phyloP scores from a whole-genome alignment of 1,140 invertebrate genomes.

The Thrips palmi region DNA sequence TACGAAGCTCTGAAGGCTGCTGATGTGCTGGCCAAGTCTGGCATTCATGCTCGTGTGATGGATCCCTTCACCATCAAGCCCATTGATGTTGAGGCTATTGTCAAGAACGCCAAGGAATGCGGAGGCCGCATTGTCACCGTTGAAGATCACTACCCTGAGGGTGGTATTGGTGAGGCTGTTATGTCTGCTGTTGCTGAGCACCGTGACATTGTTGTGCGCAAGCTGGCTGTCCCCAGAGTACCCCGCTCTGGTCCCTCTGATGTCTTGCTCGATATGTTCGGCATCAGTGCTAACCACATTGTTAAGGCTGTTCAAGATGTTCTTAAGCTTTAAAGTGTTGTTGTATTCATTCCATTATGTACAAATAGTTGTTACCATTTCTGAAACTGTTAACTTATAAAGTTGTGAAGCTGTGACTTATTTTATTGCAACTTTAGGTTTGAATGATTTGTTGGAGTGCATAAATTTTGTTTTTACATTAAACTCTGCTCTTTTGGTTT shows the following conservation, averaged over 20 bases:
- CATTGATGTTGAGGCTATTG: constrained; percentile 61
- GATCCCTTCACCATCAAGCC: constrained; percentile 96
- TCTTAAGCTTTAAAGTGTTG: constrained; percentile 7
- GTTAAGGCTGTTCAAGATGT: constrained; percentile 38
- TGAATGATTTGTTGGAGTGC: too few species aligned
- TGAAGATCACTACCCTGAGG: constrained; percentile 93
- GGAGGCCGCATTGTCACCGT: constrained; percentile 77
- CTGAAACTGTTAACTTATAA: too few species aligned
- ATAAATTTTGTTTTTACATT: too few species aligned
- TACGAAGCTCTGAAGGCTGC: constrained; percentile 80
- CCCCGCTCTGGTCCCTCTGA: constrained; percentile 80
- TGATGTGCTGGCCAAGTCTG: constrained; percentile 44
- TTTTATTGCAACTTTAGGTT: too few species aligned
- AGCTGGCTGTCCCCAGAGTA: constrained; percentile 65
- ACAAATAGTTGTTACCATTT: too few species aligned
- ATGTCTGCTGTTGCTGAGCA: constrained; percentile 54
- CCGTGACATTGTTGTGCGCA: constrained; percentile 57
- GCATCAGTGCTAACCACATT: constrained; percentile 69
- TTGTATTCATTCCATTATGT: too few species aligned
- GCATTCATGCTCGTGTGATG: constrained; percentile 59
- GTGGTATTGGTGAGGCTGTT: constrained; percentile 93
- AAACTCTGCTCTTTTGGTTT: too few species aligned
- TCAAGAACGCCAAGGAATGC: constrained; percentile 56
- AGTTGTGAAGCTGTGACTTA: too few species aligned
- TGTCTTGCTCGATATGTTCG: constrained; percentile 71